Percentiles rank a stretch among this genome's conserved stretches.
These are phyloP conservation scores for Chaetops frenatus DNA, from an alignment of 2,113 vertebrate species.

Conservation along the genomic window DNA sequence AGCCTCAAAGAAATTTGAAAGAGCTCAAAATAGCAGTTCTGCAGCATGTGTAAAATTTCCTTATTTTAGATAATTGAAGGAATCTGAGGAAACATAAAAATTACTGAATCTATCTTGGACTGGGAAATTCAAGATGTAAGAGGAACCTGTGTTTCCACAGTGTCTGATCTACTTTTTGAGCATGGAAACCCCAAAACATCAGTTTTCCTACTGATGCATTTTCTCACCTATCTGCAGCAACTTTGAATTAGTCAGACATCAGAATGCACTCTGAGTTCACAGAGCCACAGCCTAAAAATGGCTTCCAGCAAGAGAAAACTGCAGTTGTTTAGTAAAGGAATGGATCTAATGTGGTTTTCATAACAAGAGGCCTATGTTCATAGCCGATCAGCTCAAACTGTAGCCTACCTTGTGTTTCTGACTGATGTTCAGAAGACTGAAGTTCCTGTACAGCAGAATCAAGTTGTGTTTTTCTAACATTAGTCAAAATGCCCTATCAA, in stretches of 20 bases:
- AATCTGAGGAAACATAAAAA: background rate
- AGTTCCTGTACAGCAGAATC: background rate
- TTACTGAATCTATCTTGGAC: background rate
- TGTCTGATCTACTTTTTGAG: background rate
- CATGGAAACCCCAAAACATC: background rate
- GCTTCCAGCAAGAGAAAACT: background rate
- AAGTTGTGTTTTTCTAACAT: background rate
- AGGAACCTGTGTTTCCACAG: background rate
- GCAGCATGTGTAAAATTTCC: background rate
- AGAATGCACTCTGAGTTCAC: background rate
- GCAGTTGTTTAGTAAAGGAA: background rate
- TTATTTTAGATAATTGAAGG: background rate
- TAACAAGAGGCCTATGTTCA: background rate
- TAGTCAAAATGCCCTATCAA: background rate
- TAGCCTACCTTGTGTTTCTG: background rate
- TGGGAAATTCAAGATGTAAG: background rate
- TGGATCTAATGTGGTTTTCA: background rate
- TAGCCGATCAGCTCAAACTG: background rate
- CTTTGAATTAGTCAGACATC: background rate
- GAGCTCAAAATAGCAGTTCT: background rate
- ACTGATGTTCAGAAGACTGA: background rate
- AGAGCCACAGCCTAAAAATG: background rate
- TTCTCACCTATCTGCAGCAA: background rate
- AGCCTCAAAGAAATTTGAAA: background rate
- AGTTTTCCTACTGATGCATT: background rate